These are phyloP conservation scores for Montifringilla adamsi DNA, from an alignment of 2,113 vertebrate species.

Conservation along the genomic window DNA sequence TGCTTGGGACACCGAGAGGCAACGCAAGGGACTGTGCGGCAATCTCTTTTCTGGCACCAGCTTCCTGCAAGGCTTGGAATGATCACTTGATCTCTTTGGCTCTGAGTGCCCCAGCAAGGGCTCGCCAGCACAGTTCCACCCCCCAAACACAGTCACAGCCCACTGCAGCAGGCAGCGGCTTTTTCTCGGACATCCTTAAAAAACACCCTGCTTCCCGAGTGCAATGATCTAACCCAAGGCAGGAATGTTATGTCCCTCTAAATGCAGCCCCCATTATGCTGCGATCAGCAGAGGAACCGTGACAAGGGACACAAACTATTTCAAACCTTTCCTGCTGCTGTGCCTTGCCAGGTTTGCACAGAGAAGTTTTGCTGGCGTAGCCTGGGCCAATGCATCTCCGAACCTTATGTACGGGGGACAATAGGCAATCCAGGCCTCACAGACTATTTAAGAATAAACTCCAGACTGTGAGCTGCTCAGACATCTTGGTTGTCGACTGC, in stretches of 20 bases:
- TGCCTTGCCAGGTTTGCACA: background rate
- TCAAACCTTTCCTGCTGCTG: background rate
- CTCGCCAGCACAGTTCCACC: background rate
- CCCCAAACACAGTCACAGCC: background rate
- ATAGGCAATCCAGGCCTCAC: conserved; percentile 66
- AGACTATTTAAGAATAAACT: conserved; percentile 69
- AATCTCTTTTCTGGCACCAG: background rate
- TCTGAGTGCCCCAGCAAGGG: background rate
- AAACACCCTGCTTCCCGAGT: accelerated
- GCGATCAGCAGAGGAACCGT: accelerated
- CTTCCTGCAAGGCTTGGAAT: background rate
- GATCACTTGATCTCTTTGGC: conserved; percentile 27
- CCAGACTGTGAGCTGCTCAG: conserved; percentile 69
- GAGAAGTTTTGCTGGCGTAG: conserved; percentile 41
- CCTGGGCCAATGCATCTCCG: conserved; percentile 43
- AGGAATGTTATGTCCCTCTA: background rate
- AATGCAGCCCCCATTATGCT: background rate
- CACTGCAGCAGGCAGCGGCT: background rate
- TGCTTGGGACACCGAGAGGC: background rate
- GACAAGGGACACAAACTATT: background rate
- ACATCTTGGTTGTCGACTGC: conserved; percentile 66
- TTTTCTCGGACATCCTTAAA: background rate
- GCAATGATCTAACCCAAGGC: background rate
- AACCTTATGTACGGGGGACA: conserved; percentile 58
- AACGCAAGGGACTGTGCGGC: background rate